Evolutionary conservation across 2,888 invertebrate genomes (phyloP), one percentile per base, ranked within the genome.

Genomic region (Noctua comes): DNA sequence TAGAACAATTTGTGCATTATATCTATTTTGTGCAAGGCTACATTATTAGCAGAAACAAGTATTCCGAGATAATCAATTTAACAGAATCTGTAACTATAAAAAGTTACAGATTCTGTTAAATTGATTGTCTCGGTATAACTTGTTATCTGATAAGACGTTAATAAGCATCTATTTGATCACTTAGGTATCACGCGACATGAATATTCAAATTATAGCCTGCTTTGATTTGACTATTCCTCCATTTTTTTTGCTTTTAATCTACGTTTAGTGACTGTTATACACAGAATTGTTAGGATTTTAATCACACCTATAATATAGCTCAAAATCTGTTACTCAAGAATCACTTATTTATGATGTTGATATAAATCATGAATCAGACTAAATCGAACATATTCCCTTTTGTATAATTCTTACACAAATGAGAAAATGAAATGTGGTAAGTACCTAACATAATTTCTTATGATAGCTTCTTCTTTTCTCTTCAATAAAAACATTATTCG

Each of bases 1-100:
- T 13, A 2, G 48, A 57, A 70, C 68, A 59, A 77, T 48, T 77
- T 65, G 54, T 10, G n/a, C 16, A 59, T 54, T 36, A 21, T 54
- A 62, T 68, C 21, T 54, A 8, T 46, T 68, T 62, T 31, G 43
- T 54, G n/a, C n/a, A n/a, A n/a, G n/a, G n/a, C n/a, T 43, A 51
- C 16, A 62, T 62, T n/a, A 36, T 46, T 10, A 27, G n/a, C 0
- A n/a, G n/a, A 66, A 43, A 18, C n/a, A 8, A 43, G n/a, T n/a
- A n/a, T n/a, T n/a, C n/a, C n/a, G n/a, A n/a, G n/a, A n/a, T n/a
- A n/a, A n/a, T n/a, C n/a, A n/a, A n/a, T n/a, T n/a, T n/a, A n/a
- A n/a, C n/a, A n/a, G n/a, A n/a, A n/a, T n/a, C n/a, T n/a, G n/a
- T n/a, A n/a, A n/a, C n/a, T n/a, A n/a, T 40, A 3, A 27, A 27